Evolutionary conservation across 2,888 invertebrate species (phyloP), one percentile per base, ranked within the genome.

Genomic region (Diplazon laetatorius): DNA sequence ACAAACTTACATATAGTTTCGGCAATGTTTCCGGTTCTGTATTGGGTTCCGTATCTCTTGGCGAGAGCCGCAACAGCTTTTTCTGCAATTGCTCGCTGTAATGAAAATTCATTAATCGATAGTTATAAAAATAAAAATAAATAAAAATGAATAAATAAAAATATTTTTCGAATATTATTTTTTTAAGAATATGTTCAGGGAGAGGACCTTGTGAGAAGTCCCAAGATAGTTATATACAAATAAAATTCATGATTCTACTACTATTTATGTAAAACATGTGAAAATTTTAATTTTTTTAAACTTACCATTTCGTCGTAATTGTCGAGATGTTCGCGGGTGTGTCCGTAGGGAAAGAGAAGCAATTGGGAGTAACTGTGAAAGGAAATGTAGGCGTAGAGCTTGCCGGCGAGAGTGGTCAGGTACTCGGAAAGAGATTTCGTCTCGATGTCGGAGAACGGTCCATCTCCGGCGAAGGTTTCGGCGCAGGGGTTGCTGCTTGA

Each of bases 341-440:
- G 93, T 0, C 96, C 96, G 87, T 94, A 96, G 0, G 96, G 95
- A 70, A 95, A 89, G 66, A 96, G 89, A 22, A 96, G 88, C 35
- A 94, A 91, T 84, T 96, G 96, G 0, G 95, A 94, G 83, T 93
- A 96, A 0, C 96, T 95, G 88, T 97, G 96, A 87, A 96, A 94
- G 0, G 94, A 93, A 1, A 96, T 87, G 86, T 96, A 96, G 42
- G 94, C 89, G 39, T 93, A 92, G 16, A 95, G 91, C 57, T 92
- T 89, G 14, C 91, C 89, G n/a, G 91, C 89, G 68, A 94, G 84
- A 0, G 92, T 88, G 0, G 83, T 84, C 16, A 95, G 91, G 85
- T 92, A 95, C 0, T 92, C 82, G 0, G 94, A 92, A 6, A 94
- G 83, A 0, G 92, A 85, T 68, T 91, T 91, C 0, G 94, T 93